A percentile compares a stretch with the other conserved stretches of the same genome.
Conservation (phyloP, 2,113 vertebrate genomes). For the Epinephelus fuscoguttatus region DNA sequence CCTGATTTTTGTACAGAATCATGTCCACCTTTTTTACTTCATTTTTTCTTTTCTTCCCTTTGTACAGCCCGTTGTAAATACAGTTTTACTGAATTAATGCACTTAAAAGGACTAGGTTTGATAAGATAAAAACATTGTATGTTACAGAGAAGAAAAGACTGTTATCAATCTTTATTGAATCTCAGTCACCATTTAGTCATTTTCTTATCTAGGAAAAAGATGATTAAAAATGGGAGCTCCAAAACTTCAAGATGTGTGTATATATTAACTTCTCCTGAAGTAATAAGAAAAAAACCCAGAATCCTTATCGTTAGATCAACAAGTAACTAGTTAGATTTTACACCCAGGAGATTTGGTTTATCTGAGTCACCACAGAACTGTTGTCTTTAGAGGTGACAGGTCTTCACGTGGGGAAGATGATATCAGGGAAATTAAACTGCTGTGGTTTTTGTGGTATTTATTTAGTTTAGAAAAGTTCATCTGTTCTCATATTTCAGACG, state of each 20-base stretch:
- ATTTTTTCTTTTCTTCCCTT: neutral
- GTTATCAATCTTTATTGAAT: neutral
- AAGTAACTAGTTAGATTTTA: neutral
- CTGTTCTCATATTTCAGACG: constrained; percentile 15
- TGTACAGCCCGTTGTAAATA: neutral
- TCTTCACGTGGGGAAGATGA: neutral
- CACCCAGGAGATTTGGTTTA: too few relatives aligned
- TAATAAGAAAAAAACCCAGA: neutral
- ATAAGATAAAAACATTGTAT: neutral
- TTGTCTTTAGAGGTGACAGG: too few relatives aligned
- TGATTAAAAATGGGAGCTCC: neutral
- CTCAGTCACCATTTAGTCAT: neutral
- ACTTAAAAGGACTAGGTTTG: neutral
- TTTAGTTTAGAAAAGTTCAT: neutral
- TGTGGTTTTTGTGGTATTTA: neutral
- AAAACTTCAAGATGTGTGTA: neutral
- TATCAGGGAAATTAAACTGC: neutral
- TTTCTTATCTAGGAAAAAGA: neutral
- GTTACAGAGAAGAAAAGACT: neutral
- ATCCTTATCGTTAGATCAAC: too few relatives aligned
- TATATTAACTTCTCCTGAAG: neutral
- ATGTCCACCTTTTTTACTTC: neutral
- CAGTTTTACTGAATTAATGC: neutral
- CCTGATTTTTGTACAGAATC: too few relatives aligned
- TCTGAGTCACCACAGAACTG: neutral